Evolutionary conservation across 2,113 vertebrate genomes (phyloP).

Genomic region (Cyprinodon brontotheroides): DNA sequence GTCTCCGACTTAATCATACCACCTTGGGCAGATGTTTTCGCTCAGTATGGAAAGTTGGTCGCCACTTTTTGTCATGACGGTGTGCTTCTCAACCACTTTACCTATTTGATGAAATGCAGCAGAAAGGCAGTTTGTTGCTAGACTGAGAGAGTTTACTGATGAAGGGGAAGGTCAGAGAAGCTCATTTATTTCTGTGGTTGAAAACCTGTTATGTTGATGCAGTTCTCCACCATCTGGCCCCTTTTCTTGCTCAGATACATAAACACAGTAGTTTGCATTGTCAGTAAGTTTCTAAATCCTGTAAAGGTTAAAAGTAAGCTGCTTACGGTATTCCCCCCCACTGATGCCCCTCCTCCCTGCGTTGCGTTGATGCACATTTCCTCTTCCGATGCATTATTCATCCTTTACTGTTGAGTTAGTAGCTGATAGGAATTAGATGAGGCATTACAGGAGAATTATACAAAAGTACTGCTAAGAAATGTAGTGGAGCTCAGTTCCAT

Average conservation of each 20-base stretch:
- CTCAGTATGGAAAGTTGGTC: conserved; percentile 10
- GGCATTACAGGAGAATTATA: conserved; percentile 15
- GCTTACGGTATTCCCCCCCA: conserved; percentile 3
- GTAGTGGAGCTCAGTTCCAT: not conserved
- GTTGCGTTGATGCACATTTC: conserved; percentile 39
- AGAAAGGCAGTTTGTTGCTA: conserved; percentile 36
- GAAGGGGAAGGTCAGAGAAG: conserved; percentile 31
- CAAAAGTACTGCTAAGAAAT: not conserved
- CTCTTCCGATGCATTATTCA: conserved; percentile 52
- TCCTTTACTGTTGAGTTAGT: conserved; percentile 20
- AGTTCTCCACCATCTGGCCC: conserved; percentile 43
- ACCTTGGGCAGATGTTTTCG: not conserved
- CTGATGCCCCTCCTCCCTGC: conserved; percentile 27
- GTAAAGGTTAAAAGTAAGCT: conserved; percentile 58
- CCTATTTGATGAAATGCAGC: conserved; percentile 23
- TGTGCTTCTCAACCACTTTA: conserved; percentile 13
- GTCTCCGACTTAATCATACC: not conserved
- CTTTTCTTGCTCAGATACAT: conserved; percentile 45
- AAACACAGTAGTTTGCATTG: conserved; percentile 44
- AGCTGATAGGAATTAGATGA: conserved; percentile 32
- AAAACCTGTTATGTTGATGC: conserved; percentile 52
- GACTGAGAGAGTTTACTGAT: conserved; percentile 33
- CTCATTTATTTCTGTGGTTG: conserved; percentile 42
- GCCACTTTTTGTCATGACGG: conserved; percentile 10
- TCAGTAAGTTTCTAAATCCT: conserved; percentile 52